Evolutionary conservation across 2,888 invertebrate genomes (phyloP), one percentile per base, ranked within the genome.

Genomic region (Leptothorax acervorum): DNA sequence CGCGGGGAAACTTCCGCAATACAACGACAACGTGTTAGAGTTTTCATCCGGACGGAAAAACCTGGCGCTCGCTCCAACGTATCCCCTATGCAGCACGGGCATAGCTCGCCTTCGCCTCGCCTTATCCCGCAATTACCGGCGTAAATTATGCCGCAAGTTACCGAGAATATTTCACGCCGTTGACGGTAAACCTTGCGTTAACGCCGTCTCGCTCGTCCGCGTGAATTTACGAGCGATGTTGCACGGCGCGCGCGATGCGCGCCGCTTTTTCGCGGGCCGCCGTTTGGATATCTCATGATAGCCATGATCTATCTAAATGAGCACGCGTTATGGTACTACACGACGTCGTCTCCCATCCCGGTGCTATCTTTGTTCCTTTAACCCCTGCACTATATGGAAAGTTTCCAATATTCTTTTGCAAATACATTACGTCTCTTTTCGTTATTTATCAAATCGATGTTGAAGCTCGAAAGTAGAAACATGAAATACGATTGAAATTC

Each of bases 131-230:
- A 85, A 85, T 89, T 85, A 87, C 86, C 82, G 90, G 86, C 86
- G 88, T 91, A 91, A 91, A 91, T 91, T 91, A 91, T 91, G 85
- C 89, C 81, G 84, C 91, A 87, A 87, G 86, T 90, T 88, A 90
- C 89, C 86, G 86, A 85, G 91, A 89, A 91, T 91, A 91, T 91
- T 90, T 91, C 90, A 91, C 83, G 65, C 86, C 86, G 90, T 90
- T 91, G 91, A 91, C 91, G 88, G 90, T 91, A 91, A 91, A 89
- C 91, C 88, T 90, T 88, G 91, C 91, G 90, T 91, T 91, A 91
- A 91, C 86, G 90, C 90, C 89, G 91, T 84, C 86, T 87, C 81
- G 89, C 90, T 90, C 88, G 89, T 90, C 85, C 90, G 90, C 90
- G 90, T 86, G 83, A 90, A 90, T 90, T 90, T 90, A 90, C 90